Conservation (phyloP, 64 coral and sea anemone genomes). For the Stichodactyla helianthus region DNA sequence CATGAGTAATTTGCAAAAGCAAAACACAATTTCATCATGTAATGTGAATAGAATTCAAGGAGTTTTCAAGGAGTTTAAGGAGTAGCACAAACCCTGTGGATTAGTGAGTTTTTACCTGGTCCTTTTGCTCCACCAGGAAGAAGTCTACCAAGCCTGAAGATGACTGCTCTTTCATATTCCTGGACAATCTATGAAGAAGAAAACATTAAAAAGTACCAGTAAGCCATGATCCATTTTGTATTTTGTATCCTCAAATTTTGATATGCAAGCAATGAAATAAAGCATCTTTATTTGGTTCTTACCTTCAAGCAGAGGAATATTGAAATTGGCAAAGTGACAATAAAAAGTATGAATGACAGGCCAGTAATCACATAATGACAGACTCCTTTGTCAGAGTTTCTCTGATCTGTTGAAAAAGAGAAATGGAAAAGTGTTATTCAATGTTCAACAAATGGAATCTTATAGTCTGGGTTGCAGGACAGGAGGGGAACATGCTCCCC, state of each 20-base stretch:
- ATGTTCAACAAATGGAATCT: no score
- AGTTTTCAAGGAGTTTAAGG: no score
- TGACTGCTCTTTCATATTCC: slow-evolving; percentile 90
- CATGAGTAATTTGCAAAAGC: neutral
- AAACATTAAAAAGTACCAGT: neutral
- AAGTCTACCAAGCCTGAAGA: slow-evolving; percentile 76
- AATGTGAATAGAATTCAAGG: no score
- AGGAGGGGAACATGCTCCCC: no score
- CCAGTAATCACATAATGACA: slow-evolving; percentile 50
- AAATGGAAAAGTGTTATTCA: neutral
- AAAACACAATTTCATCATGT: neutral
- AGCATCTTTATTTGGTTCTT: neutral
- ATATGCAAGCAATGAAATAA: no score
- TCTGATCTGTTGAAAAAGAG: neutral
- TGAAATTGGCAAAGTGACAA: slow-evolving; percentile 53
- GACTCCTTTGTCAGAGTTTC: neutral
- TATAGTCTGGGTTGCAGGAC: no score
- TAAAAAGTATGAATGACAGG: slow-evolving; percentile 38
- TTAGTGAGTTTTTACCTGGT: slow-evolving; percentile 46
- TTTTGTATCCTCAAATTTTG: neutral
- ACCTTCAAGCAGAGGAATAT: slow-evolving; percentile 70
- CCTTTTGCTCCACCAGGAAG: slow-evolving; percentile 81
- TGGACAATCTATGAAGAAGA: slow-evolving; percentile 57
- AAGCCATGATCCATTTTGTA: neutral
- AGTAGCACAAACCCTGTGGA: neutral